Conservation (phyloP, 1,140 invertebrate genomes). For the Galendromus occidentalis region DNA sequence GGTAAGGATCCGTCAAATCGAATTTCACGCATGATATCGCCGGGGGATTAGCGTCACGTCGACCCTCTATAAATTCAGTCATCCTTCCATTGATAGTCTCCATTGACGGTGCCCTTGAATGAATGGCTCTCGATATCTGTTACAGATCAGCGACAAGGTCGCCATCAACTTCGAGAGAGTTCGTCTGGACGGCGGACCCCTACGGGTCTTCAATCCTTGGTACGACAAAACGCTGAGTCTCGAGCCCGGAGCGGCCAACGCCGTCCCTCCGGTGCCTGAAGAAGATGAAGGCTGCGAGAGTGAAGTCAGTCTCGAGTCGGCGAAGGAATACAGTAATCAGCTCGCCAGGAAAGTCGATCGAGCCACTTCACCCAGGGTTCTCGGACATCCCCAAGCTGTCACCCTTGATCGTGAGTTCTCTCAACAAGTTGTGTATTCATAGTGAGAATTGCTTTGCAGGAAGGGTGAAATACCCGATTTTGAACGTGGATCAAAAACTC, state of each 20-base stretch:
- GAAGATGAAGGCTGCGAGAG: conserved; percentile 10
- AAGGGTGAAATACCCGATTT: too few species aligned
- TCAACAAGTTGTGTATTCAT: too few species aligned
- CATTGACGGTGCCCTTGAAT: too few species aligned
- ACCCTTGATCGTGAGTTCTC: not conserved
- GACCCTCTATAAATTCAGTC: too few species aligned
- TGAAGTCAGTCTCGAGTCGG: not conserved
- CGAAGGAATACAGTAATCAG: not conserved
- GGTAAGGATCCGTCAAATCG: too few species aligned
- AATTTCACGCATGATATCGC: too few species aligned
- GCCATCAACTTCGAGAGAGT: conserved; percentile 6
- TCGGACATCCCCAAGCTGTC: not conserved
- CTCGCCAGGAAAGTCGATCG: not conserved
- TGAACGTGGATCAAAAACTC: too few species aligned
- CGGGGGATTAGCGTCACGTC: too few species aligned
- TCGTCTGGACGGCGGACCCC: not conserved
- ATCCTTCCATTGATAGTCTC: too few species aligned
- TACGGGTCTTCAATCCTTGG: conserved; percentile 2
- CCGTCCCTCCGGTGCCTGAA: not conserved
- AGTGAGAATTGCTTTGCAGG: too few species aligned
- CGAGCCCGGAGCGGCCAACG: not conserved
- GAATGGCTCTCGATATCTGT: not conserved
- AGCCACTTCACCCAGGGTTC: not conserved
- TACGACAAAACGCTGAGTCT: not conserved
- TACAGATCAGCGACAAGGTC: conserved; percentile 7